Base-by-base conservation (phyloP, 2,113 vertebrate species). In the Puntigrus tetrazona region DNA sequence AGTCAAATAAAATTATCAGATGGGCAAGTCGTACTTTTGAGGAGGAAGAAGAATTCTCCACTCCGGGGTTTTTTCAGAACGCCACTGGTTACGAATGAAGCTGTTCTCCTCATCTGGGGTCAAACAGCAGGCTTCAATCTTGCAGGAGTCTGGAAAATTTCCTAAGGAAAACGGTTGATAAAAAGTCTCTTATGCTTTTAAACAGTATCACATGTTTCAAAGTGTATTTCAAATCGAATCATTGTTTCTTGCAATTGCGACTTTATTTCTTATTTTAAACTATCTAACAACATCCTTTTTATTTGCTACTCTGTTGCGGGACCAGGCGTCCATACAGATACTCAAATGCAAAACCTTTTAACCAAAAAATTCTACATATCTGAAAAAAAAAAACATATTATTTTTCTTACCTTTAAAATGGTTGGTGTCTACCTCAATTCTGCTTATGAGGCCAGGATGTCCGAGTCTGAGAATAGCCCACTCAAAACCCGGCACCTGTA, bases 341-440 rank as follows among this genome's bases (percentile, higher is more conserved):
- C 43, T 45, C 43, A 45, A 2, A 45, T 45, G 43, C 0, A 45
- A 45, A 45, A 43, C 9, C 10, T 43, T n/a, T 11, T 11, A 43
- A 2, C 10, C 2, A 45, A 45, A 45, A 45, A 14, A 45, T 45
- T 10, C 43, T 4, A 45, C 13, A n/a, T n/a, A n/a, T n/a, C n/a
- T n/a, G n/a, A n/a, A n/a, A n/a, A n/a, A n/a, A n/a, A n/a, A n/a
- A n/a, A n/a, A n/a, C n/a, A n/a, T n/a, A n/a, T n/a, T n/a, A n/a
- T n/a, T n/a, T n/a, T n/a, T n/a, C n/a, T n/a, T n/a, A 97, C 96
- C 96, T 96, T 95, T 95, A 85, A 96, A 97, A 85, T 95, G 92
- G 47, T 89, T 92, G 0, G 96, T 97, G 84, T 97, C 94, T 0
- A 97, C 88, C 90, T 97, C 95, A 1, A 96, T 81, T 20, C 90